Base-by-base conservation (phyloP, 2,113 vertebrate species). In the Turdus rufiventris region DNA sequence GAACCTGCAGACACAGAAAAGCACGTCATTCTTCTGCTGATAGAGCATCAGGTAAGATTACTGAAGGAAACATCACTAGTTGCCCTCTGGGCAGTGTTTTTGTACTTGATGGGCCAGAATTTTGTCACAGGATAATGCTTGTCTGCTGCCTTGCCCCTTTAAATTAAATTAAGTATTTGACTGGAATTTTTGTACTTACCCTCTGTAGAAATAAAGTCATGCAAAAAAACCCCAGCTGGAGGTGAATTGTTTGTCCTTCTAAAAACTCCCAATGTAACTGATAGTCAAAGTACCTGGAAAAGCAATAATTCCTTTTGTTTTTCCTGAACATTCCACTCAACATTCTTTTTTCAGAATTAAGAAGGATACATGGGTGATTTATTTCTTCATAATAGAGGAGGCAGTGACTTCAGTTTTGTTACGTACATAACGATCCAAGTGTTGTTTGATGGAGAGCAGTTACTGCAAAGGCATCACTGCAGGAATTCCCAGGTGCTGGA, bases 141-240 rank as follows among this genome's bases (percentile, higher is more conserved):
- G 62, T 62, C 88, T 94, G 72, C 83, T 63, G 71, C 57, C 51
- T 89, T 57, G n/a, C 45, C 56, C 72, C 42, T 83, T 48, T 47
- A 54, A 61, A 74, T 93, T 58, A 71, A 88, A 91, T 82, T 50
- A 87, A 95, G 76, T 91, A 92, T 75, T 79, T 94, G 38, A 84
- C 70, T 91, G 83, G 78, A 91, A 93, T 79, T 80, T 95, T 86
- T 36, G 33, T 73, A 60, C 50, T 88, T 74, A 16, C 42, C 61
- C 50, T 93, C 61, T 70, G 47, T 33, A 85, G 72, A 80, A 94
- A 91, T n/a, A 77, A 54, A 94, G 19, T 18, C 34, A 68, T 85
- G 65, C 26, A 78, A 94, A 86, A 68, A 54, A 54, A 54, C 14
- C 24, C 5, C 62, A 40, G 34, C 53, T 86, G 40, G 28, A 65